These are phyloP conservation scores for Kryptopterus vitreolus DNA, from an alignment of 2,797 vertebrate species.

Conservation along the genomic window DNA sequence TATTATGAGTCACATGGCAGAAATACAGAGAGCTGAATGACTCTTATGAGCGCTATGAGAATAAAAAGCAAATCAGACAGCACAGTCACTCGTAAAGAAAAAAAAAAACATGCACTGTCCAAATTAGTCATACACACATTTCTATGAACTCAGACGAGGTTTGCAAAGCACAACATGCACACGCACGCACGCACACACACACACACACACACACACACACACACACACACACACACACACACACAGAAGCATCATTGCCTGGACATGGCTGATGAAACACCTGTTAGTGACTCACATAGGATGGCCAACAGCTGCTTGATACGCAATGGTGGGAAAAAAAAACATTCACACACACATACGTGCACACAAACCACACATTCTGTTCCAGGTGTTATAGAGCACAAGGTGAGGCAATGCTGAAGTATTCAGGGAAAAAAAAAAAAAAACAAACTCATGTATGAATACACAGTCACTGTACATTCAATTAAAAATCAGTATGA, in stretches of 20 bases:
- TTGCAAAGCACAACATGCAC: constrained; percentile 38
- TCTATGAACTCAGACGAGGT: constrained; percentile 28
- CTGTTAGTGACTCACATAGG: constrained; percentile 58
- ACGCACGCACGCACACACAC: constrained; percentile 3
- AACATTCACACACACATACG: background rate
- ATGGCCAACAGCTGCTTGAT: constrained; percentile 51
- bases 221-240: constrained; percentile 25
- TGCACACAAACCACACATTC: background rate
- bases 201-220: constrained; percentile 36
- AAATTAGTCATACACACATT: constrained; percentile 62
- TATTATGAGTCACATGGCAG: constrained; percentile 28
- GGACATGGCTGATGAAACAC: constrained; percentile 58
- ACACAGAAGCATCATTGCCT: constrained; percentile 48
- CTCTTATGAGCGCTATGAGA: constrained; percentile 15
- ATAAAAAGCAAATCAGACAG: constrained; percentile 30
- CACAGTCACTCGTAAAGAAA: constrained; percentile 30
- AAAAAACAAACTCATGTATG: background rate
- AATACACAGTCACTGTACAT: background rate
- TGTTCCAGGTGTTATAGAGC: background rate
- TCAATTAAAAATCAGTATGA: background rate
- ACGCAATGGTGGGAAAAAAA: constrained; percentile 10
- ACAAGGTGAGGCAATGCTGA: background rate
- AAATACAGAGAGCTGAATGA: constrained; percentile 19
- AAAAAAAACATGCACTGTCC: background rate
- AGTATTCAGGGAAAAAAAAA: background rate